Base-by-base conservation (phyloP, 2,888 invertebrate species). In the Cerastis rubricosa region DNA sequence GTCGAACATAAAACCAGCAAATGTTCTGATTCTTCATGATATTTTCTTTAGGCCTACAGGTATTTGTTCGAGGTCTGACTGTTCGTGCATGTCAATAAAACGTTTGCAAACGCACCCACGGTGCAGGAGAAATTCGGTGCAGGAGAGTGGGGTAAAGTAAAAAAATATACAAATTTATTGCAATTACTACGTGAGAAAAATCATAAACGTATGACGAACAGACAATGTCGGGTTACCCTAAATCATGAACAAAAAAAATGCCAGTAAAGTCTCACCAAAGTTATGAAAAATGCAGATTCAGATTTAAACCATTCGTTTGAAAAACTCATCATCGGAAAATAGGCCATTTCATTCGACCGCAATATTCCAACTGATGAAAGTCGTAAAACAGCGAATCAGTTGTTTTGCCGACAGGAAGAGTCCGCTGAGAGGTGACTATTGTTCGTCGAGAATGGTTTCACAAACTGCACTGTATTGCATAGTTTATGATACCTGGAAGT, bases 291-390 rank as follows among this genome's bases (percentile, higher is more conserved):
- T 54, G 35, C 63, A 51, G 35, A 64, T 68, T 68, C 35, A 40
- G 7, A 81, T 45, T 40, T 12, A n/a, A 57, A 43, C 35, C 61
- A 19, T 35, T 45, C 63, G 64, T 67, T 70, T 40, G 45, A 25
- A 63, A 67, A 69, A 77, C 66, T 70, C 51, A 67, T 71, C 63
- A 29, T 72, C 59, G 59, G 14, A 61, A 78, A 78, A 73, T 63
- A 64, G 65, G 65, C 66, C 66, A 68, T 70, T 72, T 68, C 66
- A 78, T 74, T 78, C 49, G 54, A 25, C 43, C 54, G 74, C 64
- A 82, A 78, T 82, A 74, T 78, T 74, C 65, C 66, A 9, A 54
- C 74, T 73, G 61, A 82, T 73, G 83, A 85, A 68, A 45, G 72
- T 61, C 54, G 19, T 68, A 72, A 76, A 81, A 67, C 64, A 72